Conservation (phyloP, 2,888 invertebrate genomes). For the Auanema freiburgensis region DNA sequence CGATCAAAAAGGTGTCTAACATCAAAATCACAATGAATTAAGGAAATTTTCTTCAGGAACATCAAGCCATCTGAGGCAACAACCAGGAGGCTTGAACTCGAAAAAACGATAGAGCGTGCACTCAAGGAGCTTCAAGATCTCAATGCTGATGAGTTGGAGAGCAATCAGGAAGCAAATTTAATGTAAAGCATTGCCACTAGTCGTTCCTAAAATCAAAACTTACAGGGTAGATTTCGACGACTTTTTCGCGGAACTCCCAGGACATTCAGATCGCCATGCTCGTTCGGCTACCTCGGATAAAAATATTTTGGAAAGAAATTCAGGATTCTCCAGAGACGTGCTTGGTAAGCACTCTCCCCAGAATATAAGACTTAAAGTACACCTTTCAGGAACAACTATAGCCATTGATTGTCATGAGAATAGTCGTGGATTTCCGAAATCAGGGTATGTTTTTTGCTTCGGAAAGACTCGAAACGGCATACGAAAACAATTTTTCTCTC, state of each 20-base stretch:
- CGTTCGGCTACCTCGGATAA: background rate
- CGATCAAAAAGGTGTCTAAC: background rate
- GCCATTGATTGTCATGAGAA: slow-evolving; percentile 45
- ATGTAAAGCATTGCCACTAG: too few relatives aligned
- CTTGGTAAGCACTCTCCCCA: slow-evolving; percentile 5
- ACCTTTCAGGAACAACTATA: slow-evolving; percentile 42
- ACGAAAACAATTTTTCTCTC: too few relatives aligned
- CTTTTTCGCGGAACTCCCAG: too few relatives aligned
- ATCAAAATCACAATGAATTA: slow-evolving; percentile 5
- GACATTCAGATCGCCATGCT: too few relatives aligned
- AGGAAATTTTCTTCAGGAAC: slow-evolving; percentile 5
- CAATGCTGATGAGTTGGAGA: too few relatives aligned
- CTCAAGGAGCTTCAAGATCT: too few relatives aligned
- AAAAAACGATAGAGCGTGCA: background rate
- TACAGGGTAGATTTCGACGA: too few relatives aligned
- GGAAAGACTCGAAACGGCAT: too few relatives aligned
- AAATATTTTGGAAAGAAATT: slow-evolving; percentile 11
- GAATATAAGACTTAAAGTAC: background rate
- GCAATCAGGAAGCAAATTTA: too few relatives aligned
- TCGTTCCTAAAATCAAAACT: too few relatives aligned
- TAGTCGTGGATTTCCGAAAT: slow-evolving; percentile 9
- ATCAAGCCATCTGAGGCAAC: background rate
- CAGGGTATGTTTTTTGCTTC: slow-evolving; percentile 13
- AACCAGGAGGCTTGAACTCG: background rate
- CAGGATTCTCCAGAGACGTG: slow-evolving; percentile 13